These are phyloP conservation scores for Oreohelix idahoensis DNA, from an alignment of 1,140 invertebrate species.

Conservation along the genomic window DNA sequence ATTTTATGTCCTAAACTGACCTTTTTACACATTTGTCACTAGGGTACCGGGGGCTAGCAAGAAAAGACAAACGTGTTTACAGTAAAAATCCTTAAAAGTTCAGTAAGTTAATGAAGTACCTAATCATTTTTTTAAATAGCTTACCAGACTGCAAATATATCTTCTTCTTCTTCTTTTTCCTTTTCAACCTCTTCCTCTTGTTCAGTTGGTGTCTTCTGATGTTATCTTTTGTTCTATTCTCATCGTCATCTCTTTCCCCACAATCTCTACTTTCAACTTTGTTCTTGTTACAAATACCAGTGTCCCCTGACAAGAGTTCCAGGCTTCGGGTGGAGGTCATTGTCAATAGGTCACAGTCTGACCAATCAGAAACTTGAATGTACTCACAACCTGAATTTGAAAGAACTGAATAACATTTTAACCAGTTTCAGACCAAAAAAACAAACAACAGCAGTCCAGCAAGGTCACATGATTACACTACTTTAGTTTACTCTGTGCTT, in stretches of 20 bases:
- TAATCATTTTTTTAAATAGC: too few species aligned
- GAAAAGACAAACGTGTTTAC: too few species aligned
- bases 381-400: slow-evolving; percentile 22
- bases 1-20: too few species aligned
- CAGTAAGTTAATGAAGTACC: too few species aligned
- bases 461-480: too few species aligned
- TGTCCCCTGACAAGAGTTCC: not conserved
- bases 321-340: slow-evolving; percentile 25
- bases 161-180: not conserved
- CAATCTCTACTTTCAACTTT: not conserved
- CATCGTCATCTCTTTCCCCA: not conserved
- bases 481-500: too few species aligned
- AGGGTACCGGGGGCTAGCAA: too few species aligned
- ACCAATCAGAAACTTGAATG: slow-evolving; percentile 10
- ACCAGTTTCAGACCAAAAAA: not conserved
- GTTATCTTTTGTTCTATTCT: not conserved
- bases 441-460: too few species aligned
- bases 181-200: not conserved
- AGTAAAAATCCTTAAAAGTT: too few species aligned
- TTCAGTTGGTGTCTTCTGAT: not conserved
- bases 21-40: too few species aligned
- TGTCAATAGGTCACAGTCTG: slow-evolving; percentile 12
- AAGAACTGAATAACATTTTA: not conserved
- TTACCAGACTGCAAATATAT: not conserved
- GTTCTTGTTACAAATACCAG: not conserved